Evolutionary conservation across 2,113 vertebrate species (phyloP), one percentile per base, ranked within the genome.

Genomic region (Oreochromis tanganicae): DNA sequence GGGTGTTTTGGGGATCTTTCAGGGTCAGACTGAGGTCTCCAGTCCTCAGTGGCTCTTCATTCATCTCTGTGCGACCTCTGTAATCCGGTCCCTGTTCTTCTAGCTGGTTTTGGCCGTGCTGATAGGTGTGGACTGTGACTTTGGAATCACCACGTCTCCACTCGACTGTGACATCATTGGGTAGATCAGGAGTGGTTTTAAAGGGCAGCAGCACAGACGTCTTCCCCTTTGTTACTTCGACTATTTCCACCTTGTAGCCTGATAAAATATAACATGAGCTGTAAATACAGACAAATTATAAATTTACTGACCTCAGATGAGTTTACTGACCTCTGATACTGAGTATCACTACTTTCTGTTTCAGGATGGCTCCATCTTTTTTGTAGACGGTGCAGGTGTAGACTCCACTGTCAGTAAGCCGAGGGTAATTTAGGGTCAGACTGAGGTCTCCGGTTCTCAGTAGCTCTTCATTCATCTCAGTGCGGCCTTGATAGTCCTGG

Each of bases 141-240:
- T 0, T 0, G 7, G 43, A 0, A 32, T 78, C 43, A 50, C 0
- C 10, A 32, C 1, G 27, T 0, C 46, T 79, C 73, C 73, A 79
- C 46, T 50, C 1, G 0, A 79, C 0, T 27, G 21, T 59, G 56
- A 59, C 11, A 21, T 11, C 12, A 5, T 29, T 3, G 4, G 24
- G 56, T 3, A 59, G 24, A 6, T 14, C 56, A 14, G 10, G 11
- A 2, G 11, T 59, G 56, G 56, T 59, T 29, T 29, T 59, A 29
- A 59, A 59, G 9, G 24, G 56, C 6, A 29, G 56, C 3, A 29
- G 12, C 2, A 59, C 56, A 29, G 56, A 59, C 21, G 14, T 29
- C 12, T 27, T 29, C 24, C 56, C 56, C 56, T 59, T 13, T 27
- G 24, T 27, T 7, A 59, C 24, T 27, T 59, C 56, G 11, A 59